These are phyloP conservation scores for Zaprionus ornatus DNA, from an alignment of 1,140 invertebrate species.

Conservation along the genomic window DNA sequence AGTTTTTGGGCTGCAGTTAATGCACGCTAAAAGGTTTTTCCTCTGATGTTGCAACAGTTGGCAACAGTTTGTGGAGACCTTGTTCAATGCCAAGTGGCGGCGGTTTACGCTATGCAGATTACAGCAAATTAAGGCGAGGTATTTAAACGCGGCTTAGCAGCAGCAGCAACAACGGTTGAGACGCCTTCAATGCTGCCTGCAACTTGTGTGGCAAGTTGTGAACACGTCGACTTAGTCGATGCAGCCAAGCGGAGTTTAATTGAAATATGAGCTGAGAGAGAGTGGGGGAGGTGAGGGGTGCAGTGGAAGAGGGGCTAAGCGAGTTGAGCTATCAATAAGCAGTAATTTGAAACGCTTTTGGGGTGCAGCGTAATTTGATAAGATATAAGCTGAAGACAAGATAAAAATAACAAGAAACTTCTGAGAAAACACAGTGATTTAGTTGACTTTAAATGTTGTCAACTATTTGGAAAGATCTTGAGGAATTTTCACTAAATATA, in stretches of 20 bases:
- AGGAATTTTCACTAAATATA: not conserved
- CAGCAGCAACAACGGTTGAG: constrained; percentile 20
- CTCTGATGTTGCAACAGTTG: constrained; percentile 24
- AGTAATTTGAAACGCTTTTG: constrained; percentile 45
- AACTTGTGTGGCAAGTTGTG: constrained; percentile 71
- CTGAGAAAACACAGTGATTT: constrained; percentile 20
- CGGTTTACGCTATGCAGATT: constrained; percentile 64
- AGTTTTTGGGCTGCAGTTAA: constrained; percentile 62
- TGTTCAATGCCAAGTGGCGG: constrained; percentile 44
- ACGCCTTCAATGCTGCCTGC: constrained; percentile 25
- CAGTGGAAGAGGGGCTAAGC: not conserved
- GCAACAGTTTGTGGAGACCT: constrained; percentile 33
- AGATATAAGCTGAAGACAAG: constrained; percentile 5
- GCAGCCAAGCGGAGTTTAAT: constrained; percentile 75
- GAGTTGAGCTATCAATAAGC: constrained; percentile 56
- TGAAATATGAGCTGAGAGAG: constrained; percentile 43
- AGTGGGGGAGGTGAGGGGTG: not conserved
- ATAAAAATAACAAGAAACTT: constrained; percentile 21
- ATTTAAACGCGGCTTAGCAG: constrained; percentile 76
- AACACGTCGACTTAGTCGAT: constrained; percentile 70
- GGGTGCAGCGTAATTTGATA: constrained; percentile 38
- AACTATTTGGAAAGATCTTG: not conserved
- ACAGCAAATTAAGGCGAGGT: constrained; percentile 69
- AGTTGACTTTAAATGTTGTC: not conserved
- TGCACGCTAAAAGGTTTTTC: constrained; percentile 75